Evolutionary conservation across 1,140 invertebrate species (phyloP), one percentile per base, ranked within the genome.

Genomic region (Nephila pilipes): DNA sequence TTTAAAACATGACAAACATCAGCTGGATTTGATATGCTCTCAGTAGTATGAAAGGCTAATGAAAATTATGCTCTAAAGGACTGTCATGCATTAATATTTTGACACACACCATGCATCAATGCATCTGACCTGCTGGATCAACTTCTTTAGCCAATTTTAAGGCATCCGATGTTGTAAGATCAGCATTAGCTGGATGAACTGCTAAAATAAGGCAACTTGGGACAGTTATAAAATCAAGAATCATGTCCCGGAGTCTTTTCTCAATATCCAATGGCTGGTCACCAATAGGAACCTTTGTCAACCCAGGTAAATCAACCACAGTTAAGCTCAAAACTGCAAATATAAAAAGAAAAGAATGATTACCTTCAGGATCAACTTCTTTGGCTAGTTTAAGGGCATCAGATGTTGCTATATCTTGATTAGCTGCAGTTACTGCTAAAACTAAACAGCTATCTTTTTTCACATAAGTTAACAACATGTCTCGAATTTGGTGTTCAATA

Each of bases 121-220:
- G 32, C 2, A 57, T 55, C 93, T 92, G 57, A 96, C 96, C 96
- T 97, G 99, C 98, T 25, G 97, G 97, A 96, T 99, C 98, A 80
- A 98, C 98, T 96, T 98, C 98, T 96, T 98, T 98, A 95, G 98
- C 97, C 96, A 99, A 96, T 96, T 99, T 99, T 3, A 99, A 96
- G 90, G 98, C 98, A 97, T 99, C 98, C 81, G 98, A 99, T 95
- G 99, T 99, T 63, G 98, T 98, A 95, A 99, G 96, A 97, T 99
- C 98, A 63, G 96, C 94, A 96, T 99, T 99, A 93, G 98, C 98
- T 85, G 98, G 98, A 36, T 98, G 99, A 22, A 99, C 98, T 90
- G 98, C 98, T 94, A 99, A 96, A 95, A 99, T 99, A 79, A 99
- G 97, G 95, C 98, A 99, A 92, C 98, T 99, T 95, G 99, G 98